Conservation (phyloP, 2,113 vertebrate genomes). For the Chaetops frenatus region DNA sequence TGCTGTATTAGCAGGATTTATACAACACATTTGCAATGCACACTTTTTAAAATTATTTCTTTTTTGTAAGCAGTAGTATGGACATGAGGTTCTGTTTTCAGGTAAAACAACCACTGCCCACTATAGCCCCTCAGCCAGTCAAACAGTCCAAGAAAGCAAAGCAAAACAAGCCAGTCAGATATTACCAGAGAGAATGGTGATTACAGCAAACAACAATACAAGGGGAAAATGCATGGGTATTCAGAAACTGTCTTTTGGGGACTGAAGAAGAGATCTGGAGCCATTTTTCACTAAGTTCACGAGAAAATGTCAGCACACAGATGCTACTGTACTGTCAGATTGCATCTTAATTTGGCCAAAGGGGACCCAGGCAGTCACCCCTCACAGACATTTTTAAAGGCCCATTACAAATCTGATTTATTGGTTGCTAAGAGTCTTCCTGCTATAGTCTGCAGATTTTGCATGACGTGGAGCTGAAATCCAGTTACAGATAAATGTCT, state of each 20-base stretch:
- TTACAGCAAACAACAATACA: conserved; percentile 48
- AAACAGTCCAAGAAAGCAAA: conserved; percentile 26
- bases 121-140: background rate
- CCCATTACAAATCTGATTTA: conserved; percentile 65
- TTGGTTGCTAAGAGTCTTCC: conserved; percentile 37
- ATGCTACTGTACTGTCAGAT: conserved; percentile 63
- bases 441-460: conserved; percentile 36
- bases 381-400: conserved; percentile 63
- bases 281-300: conserved; percentile 75
- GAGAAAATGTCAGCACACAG: conserved; percentile 75
- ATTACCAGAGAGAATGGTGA: background rate
- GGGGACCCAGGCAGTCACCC: conserved; percentile 63
- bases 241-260: conserved; percentile 54
- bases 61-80: background rate
- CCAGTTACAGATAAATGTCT: conserved; percentile 49
- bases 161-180: conserved; percentile 44
- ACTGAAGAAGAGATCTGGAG: conserved; percentile 62
- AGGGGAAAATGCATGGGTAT: conserved; percentile 27
- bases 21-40: background rate
- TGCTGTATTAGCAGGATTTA: background rate
- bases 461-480: conserved; percentile 32
- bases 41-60: background rate
- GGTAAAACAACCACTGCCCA: conserved; percentile 33
- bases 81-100: conserved; percentile 10
- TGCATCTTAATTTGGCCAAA: conserved; percentile 71